A percentile compares a stretch with the other conserved stretches of the same genome.
Evolutionary conservation across 2,797 vertebrate genomes (phyloP).

Genomic region (Meda fulgida): DNA sequence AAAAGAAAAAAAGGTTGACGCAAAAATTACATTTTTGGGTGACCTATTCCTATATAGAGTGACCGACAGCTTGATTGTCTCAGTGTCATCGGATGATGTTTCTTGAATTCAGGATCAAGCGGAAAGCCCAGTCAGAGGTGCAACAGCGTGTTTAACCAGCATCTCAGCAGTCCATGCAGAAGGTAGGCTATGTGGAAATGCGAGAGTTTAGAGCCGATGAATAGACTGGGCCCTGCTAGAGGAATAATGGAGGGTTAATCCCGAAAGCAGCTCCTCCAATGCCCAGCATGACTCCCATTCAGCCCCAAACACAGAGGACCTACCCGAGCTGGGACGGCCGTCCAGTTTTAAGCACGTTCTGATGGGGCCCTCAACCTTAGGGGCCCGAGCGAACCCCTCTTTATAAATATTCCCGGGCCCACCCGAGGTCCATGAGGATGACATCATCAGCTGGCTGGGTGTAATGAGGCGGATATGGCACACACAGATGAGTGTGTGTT

Average conservation of each 20-base stretch:
- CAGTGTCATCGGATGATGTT: slow-evolving; percentile 38
- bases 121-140: slow-evolving; percentile 61
- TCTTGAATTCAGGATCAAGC: slow-evolving; percentile 57
- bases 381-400: slow-evolving; percentile 53
- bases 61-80: neutral
- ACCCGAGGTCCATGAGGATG: slow-evolving; percentile 71
- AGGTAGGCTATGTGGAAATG: slow-evolving; percentile 73
- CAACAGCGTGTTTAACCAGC: slow-evolving; percentile 74
- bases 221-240: slow-evolving; percentile 63
- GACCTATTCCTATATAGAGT: too few relatives aligned
- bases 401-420: slow-evolving; percentile 40
- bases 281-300: slow-evolving; percentile 68
- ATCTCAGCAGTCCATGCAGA: slow-evolving; percentile 66
- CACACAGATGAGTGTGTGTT: slow-evolving; percentile 42
- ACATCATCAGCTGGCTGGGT: slow-evolving; percentile 80
- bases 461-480: slow-evolving; percentile 78
- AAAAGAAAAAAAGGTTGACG: neutral
- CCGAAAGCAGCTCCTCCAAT: slow-evolving; percentile 64
- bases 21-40: neutral
- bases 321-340: slow-evolving; percentile 48
- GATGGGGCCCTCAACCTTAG: slow-evolving; percentile 57
- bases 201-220: slow-evolving; percentile 74
- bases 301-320: slow-evolving; percentile 65
- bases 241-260: slow-evolving; percentile 69
- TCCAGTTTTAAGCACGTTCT: slow-evolving; percentile 51